phyloP scores from a whole-genome alignment of 2,888 invertebrate species.

The Unio delphinus region DNA sequence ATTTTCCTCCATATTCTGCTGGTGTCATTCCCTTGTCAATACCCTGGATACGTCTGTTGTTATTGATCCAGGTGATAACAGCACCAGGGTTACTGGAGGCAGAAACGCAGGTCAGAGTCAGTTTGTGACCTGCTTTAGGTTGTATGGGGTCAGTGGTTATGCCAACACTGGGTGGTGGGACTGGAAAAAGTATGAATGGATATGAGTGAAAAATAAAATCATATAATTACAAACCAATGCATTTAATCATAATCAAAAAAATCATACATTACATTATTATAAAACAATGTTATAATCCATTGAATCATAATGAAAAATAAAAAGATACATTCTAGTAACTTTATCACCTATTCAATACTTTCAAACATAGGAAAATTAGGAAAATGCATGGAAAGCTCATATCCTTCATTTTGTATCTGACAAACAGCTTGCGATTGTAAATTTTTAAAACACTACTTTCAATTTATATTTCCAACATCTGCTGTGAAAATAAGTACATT shows the following conservation, averaged over 20 bases:
- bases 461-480: no score
- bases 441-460: no score
- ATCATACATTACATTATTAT: no score
- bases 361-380: no score
- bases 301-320: no score
- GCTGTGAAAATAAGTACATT: no score
- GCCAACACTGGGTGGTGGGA: conserved; percentile 90
- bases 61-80: conserved; percentile 88
- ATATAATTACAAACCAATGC: neutral
- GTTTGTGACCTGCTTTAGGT: conserved; percentile 83
- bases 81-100: conserved; percentile 94
- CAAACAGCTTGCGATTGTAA: no score
- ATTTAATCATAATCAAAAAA: neutral
- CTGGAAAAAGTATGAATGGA: conserved; percentile 74
- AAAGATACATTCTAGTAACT: no score
- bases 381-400: no score
- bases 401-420: no score
- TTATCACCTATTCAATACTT: no score
- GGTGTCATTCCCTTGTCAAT: conserved; percentile 75
- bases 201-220: neutral
- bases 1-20: conserved; percentile 83
- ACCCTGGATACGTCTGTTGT: conserved; percentile 81
- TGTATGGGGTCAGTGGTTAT: conserved; percentile 87
- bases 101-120: conserved; percentile 84
- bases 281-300: no score